These are phyloP conservation scores for Stenurella melanura DNA, from an alignment of 2,888 invertebrate species.

Conservation along the genomic window DNA sequence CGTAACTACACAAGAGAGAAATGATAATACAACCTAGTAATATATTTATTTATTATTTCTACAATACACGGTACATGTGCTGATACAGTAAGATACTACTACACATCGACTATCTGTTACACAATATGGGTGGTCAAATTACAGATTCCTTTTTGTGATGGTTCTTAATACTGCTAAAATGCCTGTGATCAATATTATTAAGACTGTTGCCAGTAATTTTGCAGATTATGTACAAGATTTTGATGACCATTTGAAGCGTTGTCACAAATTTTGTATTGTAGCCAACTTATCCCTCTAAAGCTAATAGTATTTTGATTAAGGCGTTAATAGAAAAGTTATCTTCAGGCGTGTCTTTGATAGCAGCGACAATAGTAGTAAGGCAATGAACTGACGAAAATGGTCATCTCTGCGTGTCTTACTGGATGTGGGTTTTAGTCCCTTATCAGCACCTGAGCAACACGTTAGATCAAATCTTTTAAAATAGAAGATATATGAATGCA, in stretches of 20 bases:
- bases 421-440: too few species aligned
- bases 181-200: background rate
- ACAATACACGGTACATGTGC: background rate
- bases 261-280: background rate
- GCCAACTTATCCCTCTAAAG: background rate
- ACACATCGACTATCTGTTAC: background rate
- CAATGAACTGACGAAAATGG: background rate
- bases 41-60: background rate
- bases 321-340: too few species aligned
- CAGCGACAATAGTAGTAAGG: too few species aligned
- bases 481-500: too few species aligned
- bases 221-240: background rate
- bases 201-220: background rate
- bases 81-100: background rate
- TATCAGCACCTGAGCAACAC: too few species aligned
- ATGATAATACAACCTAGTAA: background rate
- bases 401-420: too few species aligned
- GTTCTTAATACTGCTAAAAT: background rate
- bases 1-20: background rate
- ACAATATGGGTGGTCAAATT: background rate
- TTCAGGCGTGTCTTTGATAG: too few species aligned
- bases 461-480: too few species aligned
- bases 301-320: too few species aligned
- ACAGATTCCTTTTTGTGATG: background rate
- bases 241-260: background rate